Conservation (phyloP, 2,797 vertebrate genomes). For the Myotis planiceps region DNA sequence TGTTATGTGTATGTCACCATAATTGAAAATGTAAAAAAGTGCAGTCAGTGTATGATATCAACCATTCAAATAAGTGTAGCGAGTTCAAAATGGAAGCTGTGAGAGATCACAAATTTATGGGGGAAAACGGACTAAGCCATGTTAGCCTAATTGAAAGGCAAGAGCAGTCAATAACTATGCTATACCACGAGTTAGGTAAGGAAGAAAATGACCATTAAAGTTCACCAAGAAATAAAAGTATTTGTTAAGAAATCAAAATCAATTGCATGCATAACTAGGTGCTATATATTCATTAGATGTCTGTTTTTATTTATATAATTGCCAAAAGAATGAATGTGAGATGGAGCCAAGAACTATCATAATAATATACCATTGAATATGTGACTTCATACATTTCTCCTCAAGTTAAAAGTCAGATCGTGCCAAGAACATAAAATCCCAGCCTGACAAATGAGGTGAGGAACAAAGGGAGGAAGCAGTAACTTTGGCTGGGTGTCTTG, state of each 20-base stretch:
- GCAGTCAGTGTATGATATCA: background rate
- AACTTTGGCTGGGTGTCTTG: background rate
- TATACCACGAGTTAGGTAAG: background rate
- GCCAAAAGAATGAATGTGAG: background rate
- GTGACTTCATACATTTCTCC: background rate
- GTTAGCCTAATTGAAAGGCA: background rate
- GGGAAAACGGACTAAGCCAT: background rate
- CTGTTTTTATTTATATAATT: slow-evolving; percentile 33
- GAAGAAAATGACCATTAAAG: background rate
- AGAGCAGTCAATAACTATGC: no score
- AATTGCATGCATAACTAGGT: background rate
- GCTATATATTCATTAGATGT: background rate
- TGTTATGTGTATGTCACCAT: background rate
- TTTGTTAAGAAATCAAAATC: background rate
- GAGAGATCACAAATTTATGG: background rate
- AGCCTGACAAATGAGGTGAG: background rate
- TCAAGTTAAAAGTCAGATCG: slow-evolving; percentile 12
- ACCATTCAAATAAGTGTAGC: background rate
- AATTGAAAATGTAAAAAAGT: background rate
- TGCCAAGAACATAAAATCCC: slow-evolving; percentile 39
- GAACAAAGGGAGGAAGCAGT: slow-evolving; percentile 51
- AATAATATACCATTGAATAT: background rate
- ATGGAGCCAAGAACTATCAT: background rate
- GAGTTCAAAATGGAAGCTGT: background rate
- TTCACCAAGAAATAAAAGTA: background rate